Percentiles rank a stretch among this genome's conserved stretches.
These are phyloP conservation scores for Oxytorus armatus DNA, from an alignment of 2,888 invertebrate species.

Conservation along the genomic window DNA sequence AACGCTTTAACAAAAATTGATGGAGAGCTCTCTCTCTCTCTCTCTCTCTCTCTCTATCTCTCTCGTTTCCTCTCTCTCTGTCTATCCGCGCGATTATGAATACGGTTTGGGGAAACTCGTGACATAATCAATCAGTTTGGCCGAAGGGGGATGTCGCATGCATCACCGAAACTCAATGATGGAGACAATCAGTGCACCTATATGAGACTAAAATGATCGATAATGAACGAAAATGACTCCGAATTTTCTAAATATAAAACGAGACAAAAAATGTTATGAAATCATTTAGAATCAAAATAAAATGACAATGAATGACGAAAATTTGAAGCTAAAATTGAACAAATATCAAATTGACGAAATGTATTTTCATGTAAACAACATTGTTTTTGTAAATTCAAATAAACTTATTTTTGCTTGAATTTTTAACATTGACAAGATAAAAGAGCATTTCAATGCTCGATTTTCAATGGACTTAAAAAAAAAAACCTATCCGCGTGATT, in stretches of 20 bases:
- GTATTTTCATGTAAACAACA: too few species aligned
- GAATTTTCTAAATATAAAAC: neutral
- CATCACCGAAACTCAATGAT: constrained; percentile 44
- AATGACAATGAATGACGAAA: neutral
- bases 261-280: too few species aligned
- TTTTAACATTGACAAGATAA: neutral
- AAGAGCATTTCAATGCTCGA: neutral
- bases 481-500: constrained; percentile 40
- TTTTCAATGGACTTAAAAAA: constrained; percentile 2
- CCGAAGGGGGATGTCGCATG: constrained; percentile 27
- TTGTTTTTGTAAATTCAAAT: neutral
- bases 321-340: neutral
- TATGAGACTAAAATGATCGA: constrained; percentile 1
- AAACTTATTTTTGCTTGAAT: neutral
- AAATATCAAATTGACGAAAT: neutral
- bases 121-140: constrained; percentile 55
- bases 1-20: constrained; percentile 64
- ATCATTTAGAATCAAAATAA: too few species aligned
- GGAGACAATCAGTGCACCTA: constrained; percentile 12
- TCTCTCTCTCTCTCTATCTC: neutral
- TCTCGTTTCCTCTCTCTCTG: neutral
- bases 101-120: constrained; percentile 13
- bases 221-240: constrained; percentile 2
- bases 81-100: neutral
- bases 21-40: constrained; percentile 46